Conservation (phyloP, 2,888 invertebrate species). For the Sericinus montela region DNA sequence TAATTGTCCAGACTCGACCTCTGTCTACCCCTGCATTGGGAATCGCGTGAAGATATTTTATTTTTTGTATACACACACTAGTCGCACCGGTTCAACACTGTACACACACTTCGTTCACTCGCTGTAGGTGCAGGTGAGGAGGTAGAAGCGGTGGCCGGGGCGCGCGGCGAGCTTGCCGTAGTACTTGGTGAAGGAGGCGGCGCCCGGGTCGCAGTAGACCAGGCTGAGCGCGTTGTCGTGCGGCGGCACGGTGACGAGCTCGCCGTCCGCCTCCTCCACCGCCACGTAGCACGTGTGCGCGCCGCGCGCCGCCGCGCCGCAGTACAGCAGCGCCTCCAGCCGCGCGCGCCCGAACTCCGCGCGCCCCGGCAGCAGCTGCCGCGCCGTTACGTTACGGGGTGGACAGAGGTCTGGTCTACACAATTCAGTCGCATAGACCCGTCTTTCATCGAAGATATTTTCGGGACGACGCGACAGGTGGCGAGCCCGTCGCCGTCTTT, state of each 20-base stretch:
- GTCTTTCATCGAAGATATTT: too few species aligned
- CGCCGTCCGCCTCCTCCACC: conserved; percentile 37
- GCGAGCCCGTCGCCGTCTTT: too few species aligned
- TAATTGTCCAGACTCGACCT: too few species aligned
- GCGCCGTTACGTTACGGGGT: too few species aligned
- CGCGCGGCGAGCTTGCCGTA: conserved; percentile 43
- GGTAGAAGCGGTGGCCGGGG: conserved; percentile 45
- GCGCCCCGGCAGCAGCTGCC: conserved; percentile 66
- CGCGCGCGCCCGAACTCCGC: conserved; percentile 45
- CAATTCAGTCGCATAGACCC: too few species aligned
- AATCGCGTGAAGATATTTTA: too few species aligned
- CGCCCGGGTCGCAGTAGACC: conserved; percentile 78
- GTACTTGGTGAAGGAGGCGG: conserved; percentile 69
- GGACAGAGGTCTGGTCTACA: too few species aligned
- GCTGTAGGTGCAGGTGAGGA: conserved; percentile 53
- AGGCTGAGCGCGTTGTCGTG: conserved; percentile 83
- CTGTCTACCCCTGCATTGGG: too few species aligned
- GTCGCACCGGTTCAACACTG: not conserved
- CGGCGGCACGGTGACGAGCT: conserved; percentile 81
- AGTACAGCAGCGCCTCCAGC: conserved; percentile 51
- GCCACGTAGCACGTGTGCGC: conserved; percentile 52
- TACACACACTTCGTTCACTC: conserved; percentile 42
- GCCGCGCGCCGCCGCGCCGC: conserved; percentile 41
- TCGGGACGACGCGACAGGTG: too few species aligned
- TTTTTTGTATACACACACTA: not conserved